Base-by-base conservation (phyloP, 2,888 invertebrate genomes). In the Drosophila pegasa region DNA sequence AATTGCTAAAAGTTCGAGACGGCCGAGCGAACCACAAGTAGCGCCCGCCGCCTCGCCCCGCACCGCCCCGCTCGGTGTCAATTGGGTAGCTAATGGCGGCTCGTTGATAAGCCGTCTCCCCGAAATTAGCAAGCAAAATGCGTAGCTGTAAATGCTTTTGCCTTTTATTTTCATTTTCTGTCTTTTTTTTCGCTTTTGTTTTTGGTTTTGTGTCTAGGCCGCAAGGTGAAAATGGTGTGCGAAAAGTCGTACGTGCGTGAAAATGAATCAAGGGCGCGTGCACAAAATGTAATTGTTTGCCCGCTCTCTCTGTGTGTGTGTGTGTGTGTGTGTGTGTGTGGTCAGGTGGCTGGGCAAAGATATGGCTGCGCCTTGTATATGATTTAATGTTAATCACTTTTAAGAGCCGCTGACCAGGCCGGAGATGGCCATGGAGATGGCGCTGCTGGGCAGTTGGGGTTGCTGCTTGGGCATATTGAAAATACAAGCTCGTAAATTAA, bases 41-140 rank as follows among this genome's bases (percentile, higher is more conserved):
- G 48, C 37, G 14, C 6, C 2, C n/a, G n/a, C n/a, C n/a, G n/a
- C n/a, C n/a, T n/a, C n/a, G 20, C 20, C 14, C 3, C 40, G n/a
- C n/a, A n/a, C n/a, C n/a, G n/a, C 6, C 1, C 40, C 27, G 43
- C 52, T 40, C 52, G 76, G 45, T 82, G 80, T 74, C 78, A 79
- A 71, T 62, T 70, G 64, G 55, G 50, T 40, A 61, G 29, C 72
- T 82, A 82, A 82, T 80, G 88, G 80, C 65, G 56, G 80, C 80
- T 80, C 60, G 74, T 86, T 80, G 80, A 86, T 87, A 88, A 87
- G 88, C 80, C 66, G 64, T 55, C 67, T 62, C 69, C 52, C 27
- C 41, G 63, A 88, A 89, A 88, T 88, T 88, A 88, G 87, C 85
- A 89, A 89, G 88, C 89, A 88, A 87, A 88, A 62, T 84, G 89